Evolutionary conservation across 1,140 invertebrate species (phyloP), one percentile per base, ranked within the genome.

Genomic region (Ceratina australensis): DNA sequence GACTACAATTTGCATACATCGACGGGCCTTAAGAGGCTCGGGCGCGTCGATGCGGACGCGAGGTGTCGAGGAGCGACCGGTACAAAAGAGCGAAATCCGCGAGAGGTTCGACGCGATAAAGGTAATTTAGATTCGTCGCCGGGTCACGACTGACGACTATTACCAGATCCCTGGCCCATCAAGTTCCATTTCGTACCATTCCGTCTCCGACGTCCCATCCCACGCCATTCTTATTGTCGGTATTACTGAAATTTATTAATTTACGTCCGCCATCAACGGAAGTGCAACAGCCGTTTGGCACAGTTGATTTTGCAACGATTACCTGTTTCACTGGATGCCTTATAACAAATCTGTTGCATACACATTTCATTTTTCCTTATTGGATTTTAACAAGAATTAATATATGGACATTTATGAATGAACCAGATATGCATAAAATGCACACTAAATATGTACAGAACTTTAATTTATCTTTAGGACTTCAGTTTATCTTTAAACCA

Each of bases 111-210:
- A 42, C 33, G 33, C 7, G 81, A 88, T 84, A 81, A 84, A 86
- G 78, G 83, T 86, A 90, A 89, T 90, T 90, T 87, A 83, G 84
- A 89, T 87, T 86, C 86, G 89, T 86, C 82, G 82, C 65, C 71
- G 86, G 87, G 88, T 89, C 87, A 90, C 89, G 85, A 90, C 76
- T 79, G 83, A 61, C 72, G 80, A 82, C 84, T 81, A 87, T 88
- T 90, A 90, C 87, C 86, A 83, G 82, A 88, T 87, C 84, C 80
- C 71, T 42, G 81, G 68, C 66, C 78, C 78, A 77, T 77, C 78
- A 42, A 42, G 33, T 42, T 42, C 79, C 78, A 77, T 84, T 81
- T 74, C 82, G 80, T 80, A 81, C 73, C 75, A 54, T 75, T 75
- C 61, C 63, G 71, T 78, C 59, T 42, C 33, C 33, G 33, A 18